Evolutionary conservation across 2,113 vertebrate genomes (phyloP).

Genomic region (Cephalopterus ornatus): DNA sequence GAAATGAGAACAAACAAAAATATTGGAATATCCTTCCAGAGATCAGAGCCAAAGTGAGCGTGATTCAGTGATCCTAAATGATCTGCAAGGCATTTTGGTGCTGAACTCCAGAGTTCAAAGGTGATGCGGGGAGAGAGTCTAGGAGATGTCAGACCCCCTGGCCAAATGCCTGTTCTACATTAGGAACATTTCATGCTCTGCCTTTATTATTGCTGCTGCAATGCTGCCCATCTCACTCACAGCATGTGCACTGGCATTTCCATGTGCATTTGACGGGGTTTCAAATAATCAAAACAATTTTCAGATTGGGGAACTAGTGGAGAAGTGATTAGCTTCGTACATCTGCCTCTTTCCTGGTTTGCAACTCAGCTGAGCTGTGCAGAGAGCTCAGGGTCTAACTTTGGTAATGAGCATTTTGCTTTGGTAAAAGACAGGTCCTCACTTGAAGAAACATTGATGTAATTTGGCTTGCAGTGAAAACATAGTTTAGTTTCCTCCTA

Average conservation of each 20-base stretch:
- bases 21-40: not conserved
- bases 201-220: not conserved
- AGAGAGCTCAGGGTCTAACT: not conserved
- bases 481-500: not conserved
- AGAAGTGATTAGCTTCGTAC: not conserved
- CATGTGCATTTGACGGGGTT: not conserved
- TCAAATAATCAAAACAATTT: not conserved
- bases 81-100: not conserved
- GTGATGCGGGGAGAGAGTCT: rapidly evolving
- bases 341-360: not conserved
- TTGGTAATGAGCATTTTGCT: not conserved
- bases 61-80: not conserved
- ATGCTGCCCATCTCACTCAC: not conserved
- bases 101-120: not conserved
- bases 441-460: not conserved
- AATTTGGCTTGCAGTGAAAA: not conserved
- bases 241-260: not conserved
- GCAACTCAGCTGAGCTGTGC: not conserved
- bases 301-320: not conserved
- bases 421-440: not conserved
- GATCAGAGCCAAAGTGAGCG: not conserved
- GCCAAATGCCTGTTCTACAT: not conserved
- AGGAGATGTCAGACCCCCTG: not conserved
- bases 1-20: not conserved
- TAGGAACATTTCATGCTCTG: not conserved